phyloP scores from a whole-genome alignment of 1,140 invertebrate species.

The Dendrolimus kikuchii region DNA sequence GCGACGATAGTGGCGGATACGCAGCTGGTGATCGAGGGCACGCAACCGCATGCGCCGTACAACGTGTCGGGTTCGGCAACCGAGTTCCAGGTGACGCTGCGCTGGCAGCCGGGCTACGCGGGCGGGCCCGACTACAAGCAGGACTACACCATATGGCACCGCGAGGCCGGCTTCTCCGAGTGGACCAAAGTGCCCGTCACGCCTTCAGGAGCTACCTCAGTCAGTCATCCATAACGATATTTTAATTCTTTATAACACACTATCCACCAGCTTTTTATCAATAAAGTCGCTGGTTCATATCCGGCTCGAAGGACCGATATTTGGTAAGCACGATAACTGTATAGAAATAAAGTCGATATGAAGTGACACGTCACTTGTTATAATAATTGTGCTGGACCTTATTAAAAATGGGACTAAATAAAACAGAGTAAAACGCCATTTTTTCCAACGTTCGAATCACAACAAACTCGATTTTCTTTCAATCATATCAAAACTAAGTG shows the following conservation, averaged over 20 bases:
- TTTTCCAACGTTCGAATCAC: no score
- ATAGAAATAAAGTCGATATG: no score
- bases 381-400: no score
- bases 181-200: constrained; percentile 96
- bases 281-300: no score
- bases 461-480: no score
- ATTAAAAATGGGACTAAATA: no score
- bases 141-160: constrained; percentile 94
- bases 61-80: constrained; percentile 91
- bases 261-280: no score
- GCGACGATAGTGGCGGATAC: constrained; percentile 92
- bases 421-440: no score
- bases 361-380: no score
- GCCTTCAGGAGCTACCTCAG: constrained; percentile 87
- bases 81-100: constrained; percentile 90
- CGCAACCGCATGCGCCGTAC: constrained; percentile 96
- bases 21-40: constrained; percentile 94
- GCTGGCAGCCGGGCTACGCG: constrained; percentile 95
- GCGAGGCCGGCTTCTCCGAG: constrained; percentile 85
- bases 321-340: no score
- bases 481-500: no score
- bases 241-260: not conserved
- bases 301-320: no score
- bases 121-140: constrained; percentile 95
- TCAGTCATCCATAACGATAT: constrained; percentile 22